Base-by-base conservation (phyloP, 2,888 invertebrate species). In the Pammene fasciana region DNA sequence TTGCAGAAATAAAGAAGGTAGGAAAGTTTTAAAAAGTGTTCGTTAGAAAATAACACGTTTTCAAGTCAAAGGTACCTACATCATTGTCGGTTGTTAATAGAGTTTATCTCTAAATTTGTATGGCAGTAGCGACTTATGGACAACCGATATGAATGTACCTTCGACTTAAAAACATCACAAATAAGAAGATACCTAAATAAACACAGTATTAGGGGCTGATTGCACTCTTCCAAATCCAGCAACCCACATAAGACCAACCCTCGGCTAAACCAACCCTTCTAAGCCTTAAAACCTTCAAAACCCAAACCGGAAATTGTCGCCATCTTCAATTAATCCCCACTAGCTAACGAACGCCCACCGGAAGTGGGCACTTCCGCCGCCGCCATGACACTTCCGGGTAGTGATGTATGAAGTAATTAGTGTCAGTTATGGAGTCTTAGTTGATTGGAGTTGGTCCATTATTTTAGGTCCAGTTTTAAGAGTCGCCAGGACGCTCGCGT, bases 301-400 rank as follows among this genome's bases (percentile, higher is more conserved):
- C 65, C 56, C 38, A 0, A 56, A 65, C 65, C 66, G 66, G 57
- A 67, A 59, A 59, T 65, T 55, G 65, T 56, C 64, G 62, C 59
- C 57, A 52, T 67, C 66, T 67, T 67, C 66, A 67, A 67, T 67
- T 67, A 67, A 67, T 67, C 59, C 66, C 26, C 43, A 57, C 57
- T 61, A 41, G 50, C 59, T 59, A 67, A 67, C 66, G 57, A 59
- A 57, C 66, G 66, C 13, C 52, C 48, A 36, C 57, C 57, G 66
- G 66, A 67, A 67, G 66, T 59, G 46, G n/a, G n/a, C 66, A 26
- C 64, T 65, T 65, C 66, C 66, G 65, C 50, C 52, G 55, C 65
- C 65, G 65, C 65, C 65, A 65, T 65, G 50, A 59, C 59, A 67
- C 66, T 67, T 67, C 66, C 66, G 66, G 46, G 8, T 57, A 5